These are phyloP conservation scores for Egretta garzetta DNA, from an alignment of 2,113 vertebrate genomes.

Conservation along the genomic window DNA sequence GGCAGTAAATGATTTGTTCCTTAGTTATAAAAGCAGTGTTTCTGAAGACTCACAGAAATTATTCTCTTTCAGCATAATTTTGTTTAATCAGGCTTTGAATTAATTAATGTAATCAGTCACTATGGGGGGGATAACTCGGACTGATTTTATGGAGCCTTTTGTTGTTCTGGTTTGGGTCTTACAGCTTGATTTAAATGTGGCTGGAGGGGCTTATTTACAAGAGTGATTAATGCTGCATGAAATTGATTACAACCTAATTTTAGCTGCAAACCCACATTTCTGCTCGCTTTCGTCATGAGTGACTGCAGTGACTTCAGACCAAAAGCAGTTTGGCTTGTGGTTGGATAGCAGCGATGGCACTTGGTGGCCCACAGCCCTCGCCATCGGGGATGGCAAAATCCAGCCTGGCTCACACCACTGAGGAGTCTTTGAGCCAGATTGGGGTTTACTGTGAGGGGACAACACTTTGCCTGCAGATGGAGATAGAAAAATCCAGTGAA, in stretches of 20 bases:
- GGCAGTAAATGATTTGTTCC: not conserved
- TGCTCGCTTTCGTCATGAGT: not conserved
- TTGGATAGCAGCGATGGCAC: not conserved
- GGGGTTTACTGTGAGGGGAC: rapidly evolving
- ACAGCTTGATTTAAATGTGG: not conserved
- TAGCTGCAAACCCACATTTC: not conserved
- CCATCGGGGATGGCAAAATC: not conserved
- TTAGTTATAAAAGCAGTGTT: not conserved
- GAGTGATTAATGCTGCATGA: slow-evolving; percentile 35
- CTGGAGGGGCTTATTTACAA: slow-evolving; percentile 28
- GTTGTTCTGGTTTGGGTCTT: slow-evolving; percentile 14
- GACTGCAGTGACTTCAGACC: not conserved
- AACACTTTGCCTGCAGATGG: not conserved
- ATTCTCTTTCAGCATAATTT: slow-evolving; percentile 17
- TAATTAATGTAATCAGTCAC: slow-evolving; percentile 50
- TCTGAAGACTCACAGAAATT: not conserved
- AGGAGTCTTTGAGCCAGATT: not conserved
- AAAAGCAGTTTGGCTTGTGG: not conserved
- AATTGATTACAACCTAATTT: slow-evolving; percentile 33
- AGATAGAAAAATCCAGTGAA: not conserved
- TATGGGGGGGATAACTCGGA: not conserved
- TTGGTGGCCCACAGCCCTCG: rapidly evolving
- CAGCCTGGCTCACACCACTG: not conserved
- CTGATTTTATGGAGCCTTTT: slow-evolving; percentile 44
- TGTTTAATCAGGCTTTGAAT: slow-evolving; percentile 53